Base-by-base conservation (phyloP, 2,113 vertebrate genomes). In the Cyprinodon brontotheroides region DNA sequence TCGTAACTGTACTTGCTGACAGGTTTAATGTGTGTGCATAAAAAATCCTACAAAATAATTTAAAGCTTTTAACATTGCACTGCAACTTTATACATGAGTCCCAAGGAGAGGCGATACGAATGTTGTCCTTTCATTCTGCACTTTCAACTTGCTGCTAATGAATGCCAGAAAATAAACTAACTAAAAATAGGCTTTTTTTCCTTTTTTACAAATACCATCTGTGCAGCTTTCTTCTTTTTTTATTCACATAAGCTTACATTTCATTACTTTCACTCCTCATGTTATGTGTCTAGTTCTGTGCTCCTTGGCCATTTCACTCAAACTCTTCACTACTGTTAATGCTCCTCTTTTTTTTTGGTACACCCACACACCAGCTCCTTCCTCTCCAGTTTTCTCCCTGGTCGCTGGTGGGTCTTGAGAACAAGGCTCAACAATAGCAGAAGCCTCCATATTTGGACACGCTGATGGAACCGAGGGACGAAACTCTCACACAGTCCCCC, bases 361-460 rank as follows among this genome's bases (percentile, higher is more conserved):
- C 14, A 57, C 45, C 53, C 65, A 12, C 75, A 57, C 65, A 61
- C 74, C 40, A 65, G 22, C 60, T 48, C 77, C 38, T 68, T 48
- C 70, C 71, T 72, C 66, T 83, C 73, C 45, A 61, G 65, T 82
- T 86, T 80, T 86, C 86, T 86, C 79, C 74, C 88, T 77, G 75
- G 85, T 86, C 79, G 40, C 70, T 72, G 80, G 79, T 75, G 65
- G 85, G 87, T 89, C 91, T 87, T 89, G 89, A 91, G 89, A 89
- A 89, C 83, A 61, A 61, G 75, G 77, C 81, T 81, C 48, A 50
- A 87, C 81, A 87, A 73, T 78, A 83, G 83, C 89, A 87, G 81
- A 90, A 87, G 90, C 78, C 90, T 92, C 93, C 91, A 92, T 93
- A 94, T 94, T 92, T 91, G 93, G 92, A 91, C 90, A 93, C 74